These are phyloP conservation scores for Xanthia togata DNA, from an alignment of 2,888 invertebrate genomes.

Conservation along the genomic window DNA sequence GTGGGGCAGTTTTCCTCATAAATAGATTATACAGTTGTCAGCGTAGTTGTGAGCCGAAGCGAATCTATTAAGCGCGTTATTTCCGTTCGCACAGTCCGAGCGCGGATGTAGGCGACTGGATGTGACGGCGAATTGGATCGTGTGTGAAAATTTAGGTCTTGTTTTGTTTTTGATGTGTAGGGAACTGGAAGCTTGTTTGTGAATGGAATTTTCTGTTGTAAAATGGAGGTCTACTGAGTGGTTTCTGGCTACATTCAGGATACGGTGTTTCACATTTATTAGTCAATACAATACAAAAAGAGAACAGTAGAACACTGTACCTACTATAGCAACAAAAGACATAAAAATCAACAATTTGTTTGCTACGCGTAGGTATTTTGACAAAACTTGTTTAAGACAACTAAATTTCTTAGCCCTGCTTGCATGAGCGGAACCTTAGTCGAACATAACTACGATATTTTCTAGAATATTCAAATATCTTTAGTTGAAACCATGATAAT, in stretches of 20 bases:
- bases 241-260: not conserved
- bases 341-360: not conserved
- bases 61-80: constrained; percentile 90
- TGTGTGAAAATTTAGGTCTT: constrained; percentile 41
- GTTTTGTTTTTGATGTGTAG: constrained; percentile 25
- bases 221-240: not conserved
- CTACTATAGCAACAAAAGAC: not conserved
- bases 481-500: not conserved
- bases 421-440: too few relatives aligned
- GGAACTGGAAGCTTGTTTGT: constrained; percentile 28
- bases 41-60: constrained; percentile 86
- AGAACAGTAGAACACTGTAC: not conserved
- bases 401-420: not conserved
- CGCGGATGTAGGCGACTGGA: constrained; percentile 69
- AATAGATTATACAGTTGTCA: constrained; percentile 89
- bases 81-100: constrained; percentile 82
- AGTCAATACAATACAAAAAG: not conserved
- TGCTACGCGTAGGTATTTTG: not conserved
- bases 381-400: not conserved
- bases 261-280: not conserved
- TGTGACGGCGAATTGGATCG: constrained; percentile 61
- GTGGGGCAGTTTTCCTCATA: constrained; percentile 85
- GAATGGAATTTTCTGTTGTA: not conserved
- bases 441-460: not conserved
- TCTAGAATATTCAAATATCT: not conserved